Percentiles rank a stretch among this genome's conserved stretches.
Conservation (phyloP, 2,113 vertebrate genomes). For the Channa argus region DNA sequence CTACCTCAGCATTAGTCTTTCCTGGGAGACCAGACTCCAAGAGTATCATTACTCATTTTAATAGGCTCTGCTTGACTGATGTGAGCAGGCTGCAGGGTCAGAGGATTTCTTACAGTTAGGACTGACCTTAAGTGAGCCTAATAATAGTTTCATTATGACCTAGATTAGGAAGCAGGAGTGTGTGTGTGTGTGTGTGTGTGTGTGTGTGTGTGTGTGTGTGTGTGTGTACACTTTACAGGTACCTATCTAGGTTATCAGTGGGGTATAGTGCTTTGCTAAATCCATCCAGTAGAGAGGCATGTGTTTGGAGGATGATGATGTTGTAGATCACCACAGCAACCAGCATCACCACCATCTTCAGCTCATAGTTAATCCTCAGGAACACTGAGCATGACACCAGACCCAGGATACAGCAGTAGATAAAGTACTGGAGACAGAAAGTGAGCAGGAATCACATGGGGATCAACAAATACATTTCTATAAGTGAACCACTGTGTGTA, state of each 20-base stretch:
- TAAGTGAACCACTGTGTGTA: too few species aligned
- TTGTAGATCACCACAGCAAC: conserved; percentile 93
- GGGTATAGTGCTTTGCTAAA: conserved; percentile 91
- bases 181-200: neutral
- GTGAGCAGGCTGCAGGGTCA: conserved; percentile 20
- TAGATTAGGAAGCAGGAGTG: neutral
- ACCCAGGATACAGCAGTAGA: conserved; percentile 97
- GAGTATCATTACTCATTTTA: conserved; percentile 47
- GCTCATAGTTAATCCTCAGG: conserved; percentile 96
- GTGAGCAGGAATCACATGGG: neutral
- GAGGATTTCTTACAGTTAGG: conserved; percentile 11
- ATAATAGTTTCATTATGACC: conserved; percentile 4
- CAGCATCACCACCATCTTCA: conserved; percentile 98
- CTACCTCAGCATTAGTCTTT: conserved; percentile 34
- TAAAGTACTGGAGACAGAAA: conserved; percentile 89
- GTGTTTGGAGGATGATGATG: conserved; percentile 93
- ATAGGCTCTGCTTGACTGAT: conserved; percentile 15
- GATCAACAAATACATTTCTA: neutral
- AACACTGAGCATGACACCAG: conserved; percentile 97
- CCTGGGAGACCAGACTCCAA: conserved; percentile 16
- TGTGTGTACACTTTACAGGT: conserved; percentile 27
- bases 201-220: conserved; percentile 1
- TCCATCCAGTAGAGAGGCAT: conserved; percentile 89
- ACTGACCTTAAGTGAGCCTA: neutral
- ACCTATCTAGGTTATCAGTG: conserved; percentile 87